Evolutionary conservation across 2,113 vertebrate species (phyloP), one percentile per base, ranked within the genome.

Genomic region (Crypturellus undulatus): DNA sequence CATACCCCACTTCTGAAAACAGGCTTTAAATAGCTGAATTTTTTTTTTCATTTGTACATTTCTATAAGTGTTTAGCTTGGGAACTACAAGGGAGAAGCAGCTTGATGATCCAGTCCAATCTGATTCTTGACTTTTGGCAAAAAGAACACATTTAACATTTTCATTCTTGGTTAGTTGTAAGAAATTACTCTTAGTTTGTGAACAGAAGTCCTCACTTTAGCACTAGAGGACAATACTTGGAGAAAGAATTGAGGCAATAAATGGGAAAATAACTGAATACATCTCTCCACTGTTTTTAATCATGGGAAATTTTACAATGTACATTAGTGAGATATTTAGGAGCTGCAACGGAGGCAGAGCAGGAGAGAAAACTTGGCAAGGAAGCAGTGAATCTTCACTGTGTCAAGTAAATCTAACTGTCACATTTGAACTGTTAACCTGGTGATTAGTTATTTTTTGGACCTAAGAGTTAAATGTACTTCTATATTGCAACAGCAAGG

Each of bases 401-500:
- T 60, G 64, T 2, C 69, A 72, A 72, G 2, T 24, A 83, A 89
- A 85, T 19, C 3, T 12, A 32, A 26, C 25, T 71, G 56, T 63
- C 26, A 38, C 0, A 0, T 21, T 60, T 87, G 77, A 87, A 63
- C n/a, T 71, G 0, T 0, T 64, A 10, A 5, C 1, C n/a, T 87
- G 76, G 43, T 80, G 63, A 26, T 73, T 58, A 82, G 45, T 32
- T 71, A 49, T 16, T 21, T 54, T 72, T 91, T 65, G 68, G 34
- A 87, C 42, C 32, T 19, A 16, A 93, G 69, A 38, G 47, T 59
- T 91, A 75, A 64, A 75, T 25, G 18, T 47, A 54, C n/a, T 34
- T 68, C 32, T 47, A 10, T 20, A 40, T 8, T 84, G 68, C 43
- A 78, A n/a, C 10, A 63, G 17, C 58, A 78, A 90, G 47, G 14